Conservation (phyloP, 2,888 invertebrate species). For the Athalia cordata region DNA sequence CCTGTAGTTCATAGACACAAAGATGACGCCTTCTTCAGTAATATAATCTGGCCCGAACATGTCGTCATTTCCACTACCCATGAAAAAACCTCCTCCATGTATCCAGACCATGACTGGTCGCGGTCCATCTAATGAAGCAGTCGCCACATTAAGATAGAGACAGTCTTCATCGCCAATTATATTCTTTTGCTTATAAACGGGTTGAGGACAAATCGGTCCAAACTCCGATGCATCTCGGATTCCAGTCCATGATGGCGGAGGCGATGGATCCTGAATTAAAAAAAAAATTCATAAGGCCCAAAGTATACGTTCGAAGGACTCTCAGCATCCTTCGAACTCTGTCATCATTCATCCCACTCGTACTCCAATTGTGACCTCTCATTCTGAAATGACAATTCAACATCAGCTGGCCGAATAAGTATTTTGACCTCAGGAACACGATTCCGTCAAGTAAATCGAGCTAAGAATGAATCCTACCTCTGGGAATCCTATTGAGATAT, state of each 20-base stretch:
- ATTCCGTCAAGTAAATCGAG: too few relatives aligned
- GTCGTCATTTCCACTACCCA: slow-evolving; percentile 5
- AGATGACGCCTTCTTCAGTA: background rate
- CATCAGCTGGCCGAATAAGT: too few relatives aligned
- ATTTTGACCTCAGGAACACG: too few relatives aligned
- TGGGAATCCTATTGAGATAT: too few relatives aligned
- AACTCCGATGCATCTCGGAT: slow-evolving; percentile 71
- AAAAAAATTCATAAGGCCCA: background rate
- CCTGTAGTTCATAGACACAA: too few relatives aligned
- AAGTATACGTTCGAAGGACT: background rate
- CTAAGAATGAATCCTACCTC: too few relatives aligned
- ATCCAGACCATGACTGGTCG: slow-evolving; percentile 39
- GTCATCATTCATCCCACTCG: background rate
- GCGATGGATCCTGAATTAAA: slow-evolving; percentile 69
- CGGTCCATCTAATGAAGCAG: slow-evolving; percentile 54
- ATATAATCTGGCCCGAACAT: slow-evolving; percentile 34
- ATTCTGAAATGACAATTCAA: too few relatives aligned
- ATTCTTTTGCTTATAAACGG: background rate
- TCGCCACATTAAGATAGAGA: slow-evolving; percentile 74
- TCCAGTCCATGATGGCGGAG: slow-evolving; percentile 71
- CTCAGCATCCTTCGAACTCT: background rate
- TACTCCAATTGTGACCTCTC: too few relatives aligned
- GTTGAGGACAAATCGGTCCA: slow-evolving; percentile 63
- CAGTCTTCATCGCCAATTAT: slow-evolving; percentile 73
- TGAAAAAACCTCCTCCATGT: slow-evolving; percentile 23